Base-by-base conservation (phyloP, 2,888 invertebrate species). In the Troilus luridus region DNA sequence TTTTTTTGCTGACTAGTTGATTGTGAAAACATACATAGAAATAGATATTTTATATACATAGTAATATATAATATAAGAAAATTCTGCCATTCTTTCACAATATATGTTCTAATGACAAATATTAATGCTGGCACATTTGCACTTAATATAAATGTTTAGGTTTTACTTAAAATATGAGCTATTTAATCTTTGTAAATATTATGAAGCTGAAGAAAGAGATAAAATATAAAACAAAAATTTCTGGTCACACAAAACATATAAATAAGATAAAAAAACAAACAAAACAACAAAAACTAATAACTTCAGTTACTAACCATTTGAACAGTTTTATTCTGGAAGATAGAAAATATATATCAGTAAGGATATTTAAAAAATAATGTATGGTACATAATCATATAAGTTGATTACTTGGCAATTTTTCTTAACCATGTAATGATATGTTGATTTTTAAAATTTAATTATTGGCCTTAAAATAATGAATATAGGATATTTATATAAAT, bases 121-220 rank as follows among this genome's bases (percentile, higher is more conserved):
- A 54, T 56, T 85, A 56, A 85, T 58, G 54, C 56, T 85, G 85
- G 85, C 85, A 85, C 85, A 56, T 85, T 85, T 85, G 21, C 85
- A 56, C n/a, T 56, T 56, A 12, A n/a, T 58, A 58, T 14, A 56
- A 85, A 85, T 14, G 56, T 1, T 85, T 56, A n/a, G 56, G 41
- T 72, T 72, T 72, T 27, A 72, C 14, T 72, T 41, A 77, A 77
- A 77, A 19, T 27, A n/a, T 27, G 8, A 41, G 41, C 27, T 41
- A 77, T 41, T 41, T 41, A 17, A 77, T 41, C 8, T 41, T 41
- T 77, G 10, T 6, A 24, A 41, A 77, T 17, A 27, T 72, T 3
- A 9, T 27, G 17, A 3, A 27, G 27, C 24, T 12, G 27, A 27
- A 27, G 72, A 77, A 41, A 77, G 14, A 41, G 17, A 77, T 19